Conservation (phyloP, 1,140 invertebrate genomes). For the Drosophila jambulina region DNA sequence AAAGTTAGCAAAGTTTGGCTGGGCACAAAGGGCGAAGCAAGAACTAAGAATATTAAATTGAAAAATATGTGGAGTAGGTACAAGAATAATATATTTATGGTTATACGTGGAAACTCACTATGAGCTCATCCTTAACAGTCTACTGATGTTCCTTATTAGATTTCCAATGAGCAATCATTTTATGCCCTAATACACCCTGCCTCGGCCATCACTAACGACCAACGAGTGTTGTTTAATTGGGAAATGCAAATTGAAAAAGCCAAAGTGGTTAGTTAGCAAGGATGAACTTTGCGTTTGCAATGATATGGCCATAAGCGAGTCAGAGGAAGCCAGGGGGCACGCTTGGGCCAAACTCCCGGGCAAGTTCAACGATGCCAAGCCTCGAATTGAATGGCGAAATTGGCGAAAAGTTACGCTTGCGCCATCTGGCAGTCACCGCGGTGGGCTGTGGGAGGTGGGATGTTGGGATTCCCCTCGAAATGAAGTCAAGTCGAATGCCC, state of each 20-base stretch:
- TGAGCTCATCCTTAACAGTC: background rate
- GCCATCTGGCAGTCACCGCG: slow-evolving; percentile 37
- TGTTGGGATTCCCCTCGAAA: slow-evolving; percentile 29
- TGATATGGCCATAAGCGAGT: slow-evolving; percentile 58
- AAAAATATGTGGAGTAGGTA: background rate
- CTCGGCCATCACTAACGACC: background rate
- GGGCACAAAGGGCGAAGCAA: no score
- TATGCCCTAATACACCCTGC: background rate
- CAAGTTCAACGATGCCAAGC: slow-evolving; percentile 61
- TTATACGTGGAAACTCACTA: background rate
- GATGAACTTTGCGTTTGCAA: slow-evolving; percentile 57
- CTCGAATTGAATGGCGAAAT: slow-evolving; percentile 67
- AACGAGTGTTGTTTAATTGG: slow-evolving; percentile 20
- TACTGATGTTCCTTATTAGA: background rate
- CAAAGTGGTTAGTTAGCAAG: slow-evolving; percentile 53
- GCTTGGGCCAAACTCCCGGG: slow-evolving; percentile 6
- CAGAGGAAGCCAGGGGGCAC: background rate
- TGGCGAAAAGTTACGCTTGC: slow-evolving; percentile 58
- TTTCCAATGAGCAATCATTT: background rate
- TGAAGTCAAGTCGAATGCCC: slow-evolving; percentile 74
- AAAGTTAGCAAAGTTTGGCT: slow-evolving; percentile 16
- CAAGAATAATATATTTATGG: no score
- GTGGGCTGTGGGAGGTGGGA: background rate
- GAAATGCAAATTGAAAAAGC: slow-evolving; percentile 52
- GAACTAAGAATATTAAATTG: no score